Base-by-base conservation (phyloP, 2,888 invertebrate species). In the Eumacrocentrus americanus region DNA sequence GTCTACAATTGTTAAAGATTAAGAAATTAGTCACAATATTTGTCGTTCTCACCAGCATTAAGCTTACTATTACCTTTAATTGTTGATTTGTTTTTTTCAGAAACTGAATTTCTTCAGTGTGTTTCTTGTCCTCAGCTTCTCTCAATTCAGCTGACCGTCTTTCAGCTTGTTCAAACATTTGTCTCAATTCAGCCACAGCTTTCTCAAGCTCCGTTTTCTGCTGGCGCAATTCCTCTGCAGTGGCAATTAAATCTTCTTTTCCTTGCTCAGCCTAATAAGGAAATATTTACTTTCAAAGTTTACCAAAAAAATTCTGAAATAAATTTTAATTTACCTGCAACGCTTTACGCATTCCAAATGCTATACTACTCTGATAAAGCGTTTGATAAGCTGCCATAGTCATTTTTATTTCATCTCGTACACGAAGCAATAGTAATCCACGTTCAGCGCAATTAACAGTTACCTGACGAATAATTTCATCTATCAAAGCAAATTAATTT, bases 331-430 rank as follows among this genome's bases (percentile, higher is more conserved):
- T 55, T 70, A 90, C 90, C 83, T 94, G 93, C 58, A 98, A 83
- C n/a, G 98, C 95, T 84, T 99, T 98, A 64, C 98, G 87, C 89
- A 98, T 95, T 22, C 97, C 98, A 79, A 97, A 99, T 0, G 98
- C 97, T 53, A 98, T 94, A 56, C 97, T 95, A 81, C 97, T 97
- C 80, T 98, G 98, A 76, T 98, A 97, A 1, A 99, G 84, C 0
- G 95, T 94, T 81, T 97, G 95, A 78, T 96, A 98, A 0, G 98
- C 96, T 72, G 95, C 92, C 83, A 98, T 91, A 0, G 98, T 97
- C 90, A 98, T 96, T 66, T 92, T 87, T 60, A 98, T 91, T 83
- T 99, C 98, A 79, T 99, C 98, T 18, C 98, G 86, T 3, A 98
- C 92, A 70, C 98, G 86, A 54, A 98, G 83, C 50, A 99, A 82